phyloP scores from a whole-genome alignment of 2,113 vertebrate genomes.

The Peromyscus californicus region DNA sequence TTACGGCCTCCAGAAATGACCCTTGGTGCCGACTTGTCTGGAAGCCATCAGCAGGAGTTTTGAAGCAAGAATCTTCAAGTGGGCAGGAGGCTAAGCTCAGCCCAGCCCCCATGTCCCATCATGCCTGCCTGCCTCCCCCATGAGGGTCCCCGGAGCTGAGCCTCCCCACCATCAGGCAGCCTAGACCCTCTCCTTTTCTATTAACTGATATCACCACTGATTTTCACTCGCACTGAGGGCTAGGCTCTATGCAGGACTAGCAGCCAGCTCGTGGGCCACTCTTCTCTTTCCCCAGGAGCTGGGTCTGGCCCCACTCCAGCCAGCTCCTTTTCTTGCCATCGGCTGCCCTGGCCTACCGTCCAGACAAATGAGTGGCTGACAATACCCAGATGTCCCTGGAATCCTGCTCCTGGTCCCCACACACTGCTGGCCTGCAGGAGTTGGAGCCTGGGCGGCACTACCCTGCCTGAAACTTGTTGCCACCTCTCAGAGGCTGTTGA shows the following conservation, averaged over 20 bases:
- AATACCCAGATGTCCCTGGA: conserved; percentile 90
- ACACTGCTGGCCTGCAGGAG: conserved; percentile 46
- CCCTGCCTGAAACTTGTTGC: not conserved
- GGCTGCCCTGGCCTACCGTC: conserved; percentile 63
- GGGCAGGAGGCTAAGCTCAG: conserved; percentile 86
- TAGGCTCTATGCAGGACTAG: not conserved
- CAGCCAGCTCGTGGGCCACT: not conserved
- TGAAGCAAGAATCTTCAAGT: conserved; percentile 56
- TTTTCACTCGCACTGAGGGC: not conserved
- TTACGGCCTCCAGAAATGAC: conserved; percentile 95
- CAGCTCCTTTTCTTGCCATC: not conserved
- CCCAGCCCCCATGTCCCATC: not conserved
- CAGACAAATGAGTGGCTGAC: conserved; percentile 86
- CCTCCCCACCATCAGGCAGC: too few relatives aligned
- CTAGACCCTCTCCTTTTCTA: not conserved
- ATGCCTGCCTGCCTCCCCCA: not conserved
- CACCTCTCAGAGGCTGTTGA: conserved; percentile 84
- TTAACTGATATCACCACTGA: conserved; percentile 22
- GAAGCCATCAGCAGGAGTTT: conserved; percentile 88
- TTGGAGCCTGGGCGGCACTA: not conserved
- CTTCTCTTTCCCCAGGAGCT: not conserved
- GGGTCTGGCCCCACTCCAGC: conserved; percentile 20
- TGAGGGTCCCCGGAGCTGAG: not conserved
- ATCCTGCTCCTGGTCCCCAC: conserved; percentile 80
- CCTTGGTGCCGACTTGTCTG: conserved; percentile 97